A percentile compares a stretch with the other conserved stretches of the same genome.
Evolutionary conservation across 1,140 invertebrate species (phyloP).

Genomic region (Cyrtorhinus lividipennis): DNA sequence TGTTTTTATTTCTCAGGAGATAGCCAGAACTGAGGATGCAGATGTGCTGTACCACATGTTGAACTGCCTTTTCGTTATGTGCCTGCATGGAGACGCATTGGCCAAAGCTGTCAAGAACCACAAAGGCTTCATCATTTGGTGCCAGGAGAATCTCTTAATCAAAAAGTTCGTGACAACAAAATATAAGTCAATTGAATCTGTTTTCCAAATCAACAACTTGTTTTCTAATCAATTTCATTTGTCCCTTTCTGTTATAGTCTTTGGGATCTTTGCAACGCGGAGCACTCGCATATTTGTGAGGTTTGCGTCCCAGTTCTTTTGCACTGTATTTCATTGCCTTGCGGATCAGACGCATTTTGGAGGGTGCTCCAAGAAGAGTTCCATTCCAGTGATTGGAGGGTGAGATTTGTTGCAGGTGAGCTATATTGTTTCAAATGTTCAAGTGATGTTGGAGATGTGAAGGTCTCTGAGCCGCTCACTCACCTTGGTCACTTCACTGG

Average conservation of each 20-base stretch:
- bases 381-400: constrained; percentile 74
- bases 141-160: constrained; percentile 89
- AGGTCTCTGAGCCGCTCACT: too few species aligned
- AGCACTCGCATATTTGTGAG: constrained; percentile 84
- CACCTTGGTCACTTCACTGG: too few species aligned
- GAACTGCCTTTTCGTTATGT: constrained; percentile 79
- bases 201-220: constrained; percentile 2
- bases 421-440: too few species aligned
- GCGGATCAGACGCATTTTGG: constrained; percentile 90
- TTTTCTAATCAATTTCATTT: too few species aligned
- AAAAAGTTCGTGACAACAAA: constrained; percentile 54
- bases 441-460: too few species aligned
- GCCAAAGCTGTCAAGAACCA: constrained; percentile 76
- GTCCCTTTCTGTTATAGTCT: constrained; percentile 43
- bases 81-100: constrained; percentile 85
- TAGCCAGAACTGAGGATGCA: constrained; percentile 68
- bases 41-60: constrained; percentile 90
- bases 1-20: constrained; percentile 39
- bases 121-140: constrained; percentile 92
- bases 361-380: constrained; percentile 85
- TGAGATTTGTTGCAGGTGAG: constrained; percentile 75
- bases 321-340: constrained; percentile 84
- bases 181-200: too few species aligned
- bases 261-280: constrained; percentile 84
- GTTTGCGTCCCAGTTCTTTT: constrained; percentile 78